These are phyloP conservation scores for Aurelia sp. DNA, from an alignment of 30 jellyfish, hydroid and myxozoan species.

Conservation along the genomic window DNA sequence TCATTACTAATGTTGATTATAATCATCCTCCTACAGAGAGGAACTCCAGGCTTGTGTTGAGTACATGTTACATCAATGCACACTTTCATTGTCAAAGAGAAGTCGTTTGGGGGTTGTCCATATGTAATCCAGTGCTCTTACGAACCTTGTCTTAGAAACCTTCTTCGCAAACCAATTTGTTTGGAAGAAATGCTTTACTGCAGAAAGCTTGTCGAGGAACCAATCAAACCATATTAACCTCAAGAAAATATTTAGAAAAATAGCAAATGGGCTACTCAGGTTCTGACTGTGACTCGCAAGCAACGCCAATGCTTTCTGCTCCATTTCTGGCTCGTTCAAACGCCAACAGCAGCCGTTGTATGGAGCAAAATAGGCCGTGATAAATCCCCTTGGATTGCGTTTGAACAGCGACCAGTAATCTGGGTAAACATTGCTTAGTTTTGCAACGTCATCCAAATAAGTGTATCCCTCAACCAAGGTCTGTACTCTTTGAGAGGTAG, in stretches of 20 bases:
- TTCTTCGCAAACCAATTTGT: conserved; percentile 51
- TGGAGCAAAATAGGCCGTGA: conserved; percentile 89
- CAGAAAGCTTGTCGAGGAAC: conserved; percentile 83
- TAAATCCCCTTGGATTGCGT: conserved; percentile 67
- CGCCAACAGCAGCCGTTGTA: conserved; percentile 83
- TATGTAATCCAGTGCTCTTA: conserved; percentile 54
- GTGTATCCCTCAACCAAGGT: conserved; percentile 91
- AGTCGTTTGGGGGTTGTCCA: conserved; percentile 92
- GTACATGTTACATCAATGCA: conserved; percentile 3
- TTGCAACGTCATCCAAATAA: conserved; percentile 78
- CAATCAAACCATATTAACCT: conserved; percentile 85
- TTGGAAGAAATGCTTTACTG: conserved; percentile 73
- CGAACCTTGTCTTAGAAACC: conserved; percentile 41
- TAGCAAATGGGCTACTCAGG: conserved; percentile 57
- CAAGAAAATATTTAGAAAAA: conserved; percentile 65
- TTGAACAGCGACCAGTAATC: conserved; percentile 81
- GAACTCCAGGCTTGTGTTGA: too few species aligned
- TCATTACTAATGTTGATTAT: too few species aligned
- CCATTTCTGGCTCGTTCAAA: conserved; percentile 73
- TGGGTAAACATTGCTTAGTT: conserved; percentile 76
- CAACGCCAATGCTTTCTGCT: conserved; percentile 64
- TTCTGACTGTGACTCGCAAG: conserved; percentile 62
- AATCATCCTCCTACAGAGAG: too few species aligned
- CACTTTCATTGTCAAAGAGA: conserved; percentile 72
- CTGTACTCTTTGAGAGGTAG: conserved; percentile 81